Conservation (phyloP, 2,113 vertebrate genomes). For the Glareola pratincola region DNA sequence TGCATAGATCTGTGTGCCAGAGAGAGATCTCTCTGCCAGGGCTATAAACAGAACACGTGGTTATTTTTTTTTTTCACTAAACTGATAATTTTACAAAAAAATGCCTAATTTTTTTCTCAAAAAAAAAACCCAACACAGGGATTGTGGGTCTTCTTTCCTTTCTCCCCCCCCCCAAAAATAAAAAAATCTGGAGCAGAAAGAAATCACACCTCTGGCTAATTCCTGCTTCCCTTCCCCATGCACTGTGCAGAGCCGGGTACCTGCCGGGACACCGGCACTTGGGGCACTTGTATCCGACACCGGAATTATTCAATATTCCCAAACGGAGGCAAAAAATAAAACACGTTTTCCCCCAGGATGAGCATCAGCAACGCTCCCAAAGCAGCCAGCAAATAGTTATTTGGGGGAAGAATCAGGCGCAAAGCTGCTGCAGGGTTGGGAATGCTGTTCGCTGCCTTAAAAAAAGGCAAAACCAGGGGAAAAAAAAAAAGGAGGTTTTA, state of each 20-base stretch:
- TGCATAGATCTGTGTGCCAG: not conserved
- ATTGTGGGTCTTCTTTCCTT: not conserved
- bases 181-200: not conserved
- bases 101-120: not conserved
- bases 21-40: not conserved
- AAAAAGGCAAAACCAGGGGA: not conserved
- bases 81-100: not conserved
- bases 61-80: not conserved
- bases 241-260: not conserved
- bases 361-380: not conserved
- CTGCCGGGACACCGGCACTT: not conserved
- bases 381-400: not conserved
- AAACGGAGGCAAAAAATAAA: not conserved
- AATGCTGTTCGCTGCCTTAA: not conserved
- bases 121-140: not conserved
- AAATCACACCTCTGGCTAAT: not conserved
- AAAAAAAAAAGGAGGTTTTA: not conserved
- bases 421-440: not conserved
- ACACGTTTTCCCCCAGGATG: rapidly evolving
- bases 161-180: not conserved
- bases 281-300: not conserved
- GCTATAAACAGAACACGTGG: not conserved
- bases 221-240: not conserved
- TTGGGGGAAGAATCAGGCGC: not conserved
- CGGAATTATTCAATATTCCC: not conserved